Evolutionary conservation across 2,888 invertebrate species (phyloP).

Genomic region (Noctua comes): DNA sequence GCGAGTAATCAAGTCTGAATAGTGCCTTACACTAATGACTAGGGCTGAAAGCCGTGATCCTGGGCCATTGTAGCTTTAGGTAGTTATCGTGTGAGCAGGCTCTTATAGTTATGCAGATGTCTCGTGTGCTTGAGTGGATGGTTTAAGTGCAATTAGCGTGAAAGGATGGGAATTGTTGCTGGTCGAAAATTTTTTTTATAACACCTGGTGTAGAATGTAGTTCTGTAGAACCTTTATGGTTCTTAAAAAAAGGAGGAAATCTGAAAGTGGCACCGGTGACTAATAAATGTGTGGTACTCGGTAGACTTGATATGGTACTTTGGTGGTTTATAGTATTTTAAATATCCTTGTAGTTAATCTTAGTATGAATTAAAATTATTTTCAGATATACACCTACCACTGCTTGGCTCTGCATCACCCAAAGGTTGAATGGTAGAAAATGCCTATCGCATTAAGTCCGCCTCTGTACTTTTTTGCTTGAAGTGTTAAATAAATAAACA

Average conservation of each 20-base stretch:
- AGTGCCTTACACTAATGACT: slow-evolving; percentile 73
- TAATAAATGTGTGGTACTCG: no score
- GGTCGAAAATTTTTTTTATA: neutral
- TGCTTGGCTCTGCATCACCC: no score
- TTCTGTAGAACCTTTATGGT: neutral
- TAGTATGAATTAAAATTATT: no score
- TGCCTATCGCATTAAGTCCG: no score
- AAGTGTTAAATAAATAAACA: no score
- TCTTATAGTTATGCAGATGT: slow-evolving; percentile 43
- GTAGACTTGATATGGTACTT: no score
- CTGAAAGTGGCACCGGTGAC: no score
- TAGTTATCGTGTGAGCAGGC: slow-evolving; percentile 33
- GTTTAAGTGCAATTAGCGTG: slow-evolving; percentile 27
- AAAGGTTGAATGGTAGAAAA: no score
- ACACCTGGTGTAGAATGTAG: neutral
- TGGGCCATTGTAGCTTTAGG: slow-evolving; percentile 23
- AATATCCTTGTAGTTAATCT: no score
- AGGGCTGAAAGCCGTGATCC: slow-evolving; percentile 64
- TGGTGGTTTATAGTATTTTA: no score
- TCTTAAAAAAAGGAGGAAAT: neutral
- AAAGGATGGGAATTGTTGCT: neutral
- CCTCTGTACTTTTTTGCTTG: no score
- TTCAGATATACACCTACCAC: no score
- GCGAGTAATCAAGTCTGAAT: slow-evolving; percentile 75
- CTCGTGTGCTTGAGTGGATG: slow-evolving; percentile 15